phyloP scores from a whole-genome alignment of 2,113 vertebrate species.

The Phalacrocorax pelagicus region DNA sequence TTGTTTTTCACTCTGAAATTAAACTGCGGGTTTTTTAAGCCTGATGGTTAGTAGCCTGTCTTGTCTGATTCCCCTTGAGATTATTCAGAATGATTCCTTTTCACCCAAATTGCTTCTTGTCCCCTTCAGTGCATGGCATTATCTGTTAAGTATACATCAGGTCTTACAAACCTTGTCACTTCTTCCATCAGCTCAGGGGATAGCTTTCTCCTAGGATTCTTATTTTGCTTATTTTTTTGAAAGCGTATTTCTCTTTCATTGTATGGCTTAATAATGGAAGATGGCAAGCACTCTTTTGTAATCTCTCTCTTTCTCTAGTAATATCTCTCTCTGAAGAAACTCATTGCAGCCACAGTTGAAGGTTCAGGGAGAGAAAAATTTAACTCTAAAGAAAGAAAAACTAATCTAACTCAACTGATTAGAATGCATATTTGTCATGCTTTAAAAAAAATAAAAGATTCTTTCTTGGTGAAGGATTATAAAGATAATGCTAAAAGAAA shows the following conservation, averaged over 20 bases:
- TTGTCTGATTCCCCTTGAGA: not conserved
- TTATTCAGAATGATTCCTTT: not conserved
- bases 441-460: not conserved
- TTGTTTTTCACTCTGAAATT: not conserved
- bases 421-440: not conserved
- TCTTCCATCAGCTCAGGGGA: not conserved
- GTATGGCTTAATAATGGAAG: not conserved
- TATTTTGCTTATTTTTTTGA: not conserved
- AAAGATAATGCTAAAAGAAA: slow-evolving; percentile 3
- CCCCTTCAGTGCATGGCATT: not conserved
- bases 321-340: not conserved
- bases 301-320: not conserved
- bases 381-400: not conserved
- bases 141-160: not conserved
- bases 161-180: not conserved
- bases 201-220: not conserved
- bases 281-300: not conserved
- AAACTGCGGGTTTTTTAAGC: not conserved
- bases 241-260: not conserved
- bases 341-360: not conserved
- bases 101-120: not conserved
- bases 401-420: not conserved
- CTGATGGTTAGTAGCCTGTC: not conserved
- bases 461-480: not conserved
- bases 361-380: not conserved